phyloP scores from a whole-genome alignment of 1,140 invertebrate species.

The Eufriesea mexicana region DNA sequence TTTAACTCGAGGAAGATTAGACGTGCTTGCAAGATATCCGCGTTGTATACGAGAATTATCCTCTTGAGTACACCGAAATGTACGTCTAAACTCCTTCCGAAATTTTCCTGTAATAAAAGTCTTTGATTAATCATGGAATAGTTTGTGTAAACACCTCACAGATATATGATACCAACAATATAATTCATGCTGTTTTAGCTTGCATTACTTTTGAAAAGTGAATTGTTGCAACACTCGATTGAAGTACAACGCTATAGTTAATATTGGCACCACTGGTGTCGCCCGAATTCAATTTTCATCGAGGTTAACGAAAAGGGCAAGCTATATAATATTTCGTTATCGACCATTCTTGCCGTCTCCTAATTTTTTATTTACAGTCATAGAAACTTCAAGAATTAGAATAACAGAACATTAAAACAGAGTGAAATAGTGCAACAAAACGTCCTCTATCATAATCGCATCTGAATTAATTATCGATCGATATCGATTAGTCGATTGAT shows the following conservation, averaged over 20 bases:
- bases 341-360: background rate
- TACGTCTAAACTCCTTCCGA: constrained; percentile 85
- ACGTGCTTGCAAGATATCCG: constrained; percentile 58
- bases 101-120: constrained; percentile 84
- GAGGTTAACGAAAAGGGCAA: constrained; percentile 31
- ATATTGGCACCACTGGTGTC: background rate
- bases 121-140: background rate
- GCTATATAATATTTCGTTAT: constrained; percentile 48
- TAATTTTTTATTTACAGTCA: background rate
- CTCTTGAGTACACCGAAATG: constrained; percentile 81
- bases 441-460: background rate
- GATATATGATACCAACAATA: background rate
- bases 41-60: constrained; percentile 40
- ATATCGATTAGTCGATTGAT: background rate
- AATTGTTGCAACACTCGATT: background rate
- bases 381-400: background rate
- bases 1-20: constrained; percentile 40
- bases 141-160: background rate
- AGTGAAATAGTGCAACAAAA: background rate
- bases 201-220: background rate
- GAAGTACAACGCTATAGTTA: background rate
- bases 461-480: background rate
- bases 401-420: background rate
- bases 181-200: background rate
- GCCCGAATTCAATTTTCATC: background rate